These are phyloP conservation scores for Andrena praecox DNA, from an alignment of 2,888 invertebrate genomes.

Conservation along the genomic window DNA sequence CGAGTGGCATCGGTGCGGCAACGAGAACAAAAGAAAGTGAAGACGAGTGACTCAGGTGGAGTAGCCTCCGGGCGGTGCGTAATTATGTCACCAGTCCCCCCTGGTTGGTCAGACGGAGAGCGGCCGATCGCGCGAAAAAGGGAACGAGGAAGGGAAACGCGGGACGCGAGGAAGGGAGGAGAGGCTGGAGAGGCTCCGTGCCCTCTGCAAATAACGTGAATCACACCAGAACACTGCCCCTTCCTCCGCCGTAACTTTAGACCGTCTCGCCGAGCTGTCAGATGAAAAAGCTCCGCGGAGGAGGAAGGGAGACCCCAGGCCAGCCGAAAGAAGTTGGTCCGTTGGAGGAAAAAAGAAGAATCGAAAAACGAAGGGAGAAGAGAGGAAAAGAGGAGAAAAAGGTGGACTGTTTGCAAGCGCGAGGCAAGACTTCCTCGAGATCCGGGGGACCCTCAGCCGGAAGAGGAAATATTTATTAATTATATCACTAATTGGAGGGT, in stretches of 20 bases:
- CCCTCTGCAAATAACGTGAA: conserved; percentile 78
- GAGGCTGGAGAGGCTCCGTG: conserved; percentile 29
- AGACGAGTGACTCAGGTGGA: conserved; percentile 81
- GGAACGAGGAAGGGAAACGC: conserved; percentile 21
- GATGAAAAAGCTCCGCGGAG: conserved; percentile 52
- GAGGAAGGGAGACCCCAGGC: conserved; percentile 25
- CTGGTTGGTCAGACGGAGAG: conserved; percentile 62
- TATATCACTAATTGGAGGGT: conserved; percentile 75
- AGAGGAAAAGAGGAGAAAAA: conserved; percentile 14
- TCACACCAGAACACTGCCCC: conserved; percentile 69
- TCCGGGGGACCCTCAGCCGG: conserved; percentile 49
- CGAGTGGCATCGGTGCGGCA: conserved; percentile 47
- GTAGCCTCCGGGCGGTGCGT: conserved; percentile 77
- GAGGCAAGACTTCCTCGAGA: conserved; percentile 44
- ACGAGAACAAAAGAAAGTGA: conserved; percentile 78
- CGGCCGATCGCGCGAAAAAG: conserved; percentile 55
- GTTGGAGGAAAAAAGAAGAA: conserved; percentile 3
- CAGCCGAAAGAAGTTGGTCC: conserved; percentile 42
- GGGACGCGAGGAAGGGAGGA: conserved; percentile 6
- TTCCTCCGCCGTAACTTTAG: conserved; percentile 45
- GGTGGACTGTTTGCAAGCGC: conserved; percentile 40
- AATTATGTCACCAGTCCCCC: conserved; percentile 82
- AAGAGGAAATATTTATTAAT: conserved; percentile 79
- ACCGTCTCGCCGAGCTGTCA: conserved; percentile 26
- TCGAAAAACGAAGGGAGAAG: neutral